A percentile compares a stretch with the other conserved stretches of the same genome.
Evolutionary conservation across 2,113 vertebrate genomes (phyloP).

Genomic region (Muntiacus reevesi): DNA sequence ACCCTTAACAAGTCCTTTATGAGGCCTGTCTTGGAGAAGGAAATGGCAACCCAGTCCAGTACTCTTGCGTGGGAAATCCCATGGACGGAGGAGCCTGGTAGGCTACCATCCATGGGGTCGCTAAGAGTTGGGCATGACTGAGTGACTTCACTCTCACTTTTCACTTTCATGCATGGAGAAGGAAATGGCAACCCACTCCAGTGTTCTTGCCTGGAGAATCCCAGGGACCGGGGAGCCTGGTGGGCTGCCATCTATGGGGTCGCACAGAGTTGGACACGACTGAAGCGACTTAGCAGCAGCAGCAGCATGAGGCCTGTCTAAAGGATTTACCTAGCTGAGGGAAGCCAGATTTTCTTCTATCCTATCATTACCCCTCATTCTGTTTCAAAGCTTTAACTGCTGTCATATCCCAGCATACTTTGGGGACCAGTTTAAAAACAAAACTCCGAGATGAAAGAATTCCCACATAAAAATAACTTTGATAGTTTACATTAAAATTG

Average conservation of each 20-base stretch:
- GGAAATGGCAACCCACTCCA: not conserved
- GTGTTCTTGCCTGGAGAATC: not conserved
- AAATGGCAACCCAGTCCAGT: not conserved
- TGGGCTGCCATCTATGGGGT: not conserved
- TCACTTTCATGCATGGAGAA: not conserved
- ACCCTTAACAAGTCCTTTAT: not conserved
- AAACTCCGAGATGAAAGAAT: not conserved
- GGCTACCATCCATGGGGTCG: not conserved
- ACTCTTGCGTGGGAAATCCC: not conserved
- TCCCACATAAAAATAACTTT: not conserved
- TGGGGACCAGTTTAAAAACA: slow-evolving; percentile 10
- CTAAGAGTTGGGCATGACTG: not conserved
- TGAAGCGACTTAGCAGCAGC: not conserved
- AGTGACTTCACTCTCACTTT: not conserved
- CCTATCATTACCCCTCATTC: not conserved
- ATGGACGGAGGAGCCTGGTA: not conserved
- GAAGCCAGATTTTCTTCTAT: not conserved
- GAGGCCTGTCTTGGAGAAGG: not conserved
- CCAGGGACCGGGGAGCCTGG: not conserved
- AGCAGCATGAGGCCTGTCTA: not conserved
- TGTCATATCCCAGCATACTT: not conserved
- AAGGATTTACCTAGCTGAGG: not conserved
- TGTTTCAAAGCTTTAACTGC: not conserved
- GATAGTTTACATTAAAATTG: not conserved
- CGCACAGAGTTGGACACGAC: not conserved